Evolutionary conservation across 2,113 vertebrate species (phyloP).

Genomic region (Sialia sialis): DNA sequence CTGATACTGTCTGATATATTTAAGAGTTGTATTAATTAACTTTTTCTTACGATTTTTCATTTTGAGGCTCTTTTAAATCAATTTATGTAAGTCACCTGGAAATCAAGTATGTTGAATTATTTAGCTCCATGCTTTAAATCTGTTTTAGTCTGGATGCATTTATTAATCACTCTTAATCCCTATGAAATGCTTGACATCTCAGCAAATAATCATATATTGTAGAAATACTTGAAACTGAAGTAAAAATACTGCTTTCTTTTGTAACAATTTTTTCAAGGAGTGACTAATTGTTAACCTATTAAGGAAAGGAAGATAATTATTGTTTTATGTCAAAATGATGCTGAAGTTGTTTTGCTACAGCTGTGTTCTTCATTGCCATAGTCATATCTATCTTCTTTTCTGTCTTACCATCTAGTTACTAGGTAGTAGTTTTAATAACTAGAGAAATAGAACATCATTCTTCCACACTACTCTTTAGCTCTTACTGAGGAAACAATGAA

Average conservation of each 20-base stretch:
- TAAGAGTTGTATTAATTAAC: not conserved
- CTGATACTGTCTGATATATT: not conserved
- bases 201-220: not conserved
- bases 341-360: not conserved
- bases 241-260: not conserved
- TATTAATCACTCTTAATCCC: not conserved
- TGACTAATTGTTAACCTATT: not conserved
- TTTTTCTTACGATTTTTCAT: not conserved
- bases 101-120: not conserved
- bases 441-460: not conserved
- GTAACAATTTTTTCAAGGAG: not conserved
- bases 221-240: not conserved
- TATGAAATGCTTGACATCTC: not conserved
- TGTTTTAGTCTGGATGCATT: not conserved
- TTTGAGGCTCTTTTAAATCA: not conserved
- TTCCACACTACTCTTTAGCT: not conserved
- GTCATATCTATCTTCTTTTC: not conserved
- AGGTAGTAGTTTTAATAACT: not conserved
- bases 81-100: not conserved
- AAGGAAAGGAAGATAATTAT: not conserved
- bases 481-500: not conserved
- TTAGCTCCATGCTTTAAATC: not conserved
- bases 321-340: not conserved
- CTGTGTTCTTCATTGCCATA: not conserved
- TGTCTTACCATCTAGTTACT: not conserved